Evolutionary conservation across 2,888 invertebrate genomes (phyloP), one percentile per base, ranked within the genome.

Genomic region (Acleris emargana): DNA sequence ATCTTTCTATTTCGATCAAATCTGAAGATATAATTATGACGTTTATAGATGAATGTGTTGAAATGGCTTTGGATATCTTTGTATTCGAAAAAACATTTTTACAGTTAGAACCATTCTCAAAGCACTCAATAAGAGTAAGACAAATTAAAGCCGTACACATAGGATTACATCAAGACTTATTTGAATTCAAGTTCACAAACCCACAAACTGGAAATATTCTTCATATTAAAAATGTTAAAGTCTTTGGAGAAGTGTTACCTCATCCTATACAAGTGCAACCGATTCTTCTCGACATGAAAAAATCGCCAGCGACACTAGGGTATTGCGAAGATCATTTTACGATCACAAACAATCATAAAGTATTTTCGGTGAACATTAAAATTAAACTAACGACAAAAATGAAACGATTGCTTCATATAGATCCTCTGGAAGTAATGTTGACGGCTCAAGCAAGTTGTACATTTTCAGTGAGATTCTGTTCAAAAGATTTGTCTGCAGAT

Each of bases 91-190:
- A 75, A 4, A 86, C 82, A 0, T 86, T 78, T 76, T 64, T 83
- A 60, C 68, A 72, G 61, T 63, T 89, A 45, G 17, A 60, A 53
- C 79, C 84, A 3, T 68, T 76, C 67, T 75, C 81, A 32, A 81
- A 76, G 62, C 70, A 62, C 16, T 72, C 70, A 11, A 75, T 86
- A 42, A 70, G 76, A 25, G 78, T 89, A 18, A 80, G 78, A 71
- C 86, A 90, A 58, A 83, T 76, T 11, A 86, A 87, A 78, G 71
- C 75, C 22, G 85, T 86, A 69, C 72, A 80, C 52, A 78, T 79
- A 60, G 91, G 91, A n/a, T 79, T 72, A 57, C 88, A 91, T 72
- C 88, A 91, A 58, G 72, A 75, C 62, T 82, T 75, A 63, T 91
- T 86, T 68, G 81, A 86, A 67, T 72, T 90, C 28, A 73, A 82